Evolutionary conservation across 2,113 vertebrate genomes (phyloP), one percentile per base, ranked within the genome.

Genomic region (Ictalurus furcatus): DNA sequence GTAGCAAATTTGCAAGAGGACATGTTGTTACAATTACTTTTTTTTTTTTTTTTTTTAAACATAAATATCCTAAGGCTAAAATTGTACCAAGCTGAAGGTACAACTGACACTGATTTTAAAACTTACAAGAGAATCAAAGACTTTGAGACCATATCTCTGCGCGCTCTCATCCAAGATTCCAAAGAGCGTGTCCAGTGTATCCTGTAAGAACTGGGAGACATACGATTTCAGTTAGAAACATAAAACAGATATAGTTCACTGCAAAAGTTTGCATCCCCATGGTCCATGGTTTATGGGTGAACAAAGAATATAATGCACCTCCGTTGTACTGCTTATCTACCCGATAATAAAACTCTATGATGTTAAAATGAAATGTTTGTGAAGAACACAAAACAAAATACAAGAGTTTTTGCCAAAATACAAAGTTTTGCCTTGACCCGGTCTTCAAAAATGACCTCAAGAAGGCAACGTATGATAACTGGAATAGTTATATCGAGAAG

Each of bases 151-250:
- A 73, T 98, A 99, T 94, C 97, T 97, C 93, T 98, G 98, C 84
- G 98, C 96, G 91, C 97, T 99, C 94, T 99, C 98, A 89, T 99
- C 98, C 93, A 99, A 96, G 94, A 99, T 99, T 11, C 98, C 97
- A 87, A 99, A 99, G 59, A 99, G 97, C 16, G 98, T 98, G 92
- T 99, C 98, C 94, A 99, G 93, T 34, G 98, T 99, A 92, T 99
- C 98, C 92, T 99, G 98, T 28, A 99, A 96, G 93, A 99, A 99
- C 98, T 99, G 91, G 85, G 65, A 73, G 56, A 88, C 87, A 73
- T 34, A 80, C 12, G 9, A 76, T 40, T 85, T 78, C 21, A 87
- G 48, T 78, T 81, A 85, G 63, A 58, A 21, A 87, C 21, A 59
- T 54, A n/a, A 67, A 34, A 14, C 19, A 40, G 11, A 28, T 28